Conservation (phyloP, 2,797 vertebrate species). For the Centroberyx gerrardi region DNA sequence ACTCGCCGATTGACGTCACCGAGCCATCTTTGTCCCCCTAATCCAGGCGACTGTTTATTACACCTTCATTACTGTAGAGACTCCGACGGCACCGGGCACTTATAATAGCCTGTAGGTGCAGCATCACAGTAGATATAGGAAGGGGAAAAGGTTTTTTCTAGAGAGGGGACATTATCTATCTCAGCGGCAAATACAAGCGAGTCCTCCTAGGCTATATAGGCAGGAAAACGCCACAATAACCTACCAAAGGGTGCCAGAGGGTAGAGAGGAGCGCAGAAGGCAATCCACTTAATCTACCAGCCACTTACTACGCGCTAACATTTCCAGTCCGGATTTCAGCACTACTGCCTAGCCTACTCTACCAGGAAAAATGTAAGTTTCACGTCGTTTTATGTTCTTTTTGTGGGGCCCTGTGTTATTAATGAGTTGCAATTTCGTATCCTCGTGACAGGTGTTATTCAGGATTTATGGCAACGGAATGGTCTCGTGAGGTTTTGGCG, state of each 20-base stretch:
- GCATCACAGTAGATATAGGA: conserved; percentile 49
- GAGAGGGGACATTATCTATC: conserved; percentile 20
- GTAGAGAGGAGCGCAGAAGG: conserved; percentile 79
- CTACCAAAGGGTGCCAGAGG: conserved; percentile 78
- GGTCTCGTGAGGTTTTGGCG: background rate
- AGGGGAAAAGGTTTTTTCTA: conserved; percentile 10
- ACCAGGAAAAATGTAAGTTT: conserved; percentile 80
- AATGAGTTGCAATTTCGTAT: background rate
- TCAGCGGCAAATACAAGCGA: conserved; percentile 47
- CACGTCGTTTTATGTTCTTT: background rate
- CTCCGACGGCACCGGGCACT: conserved; percentile 68
- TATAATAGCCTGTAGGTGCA: conserved; percentile 69
- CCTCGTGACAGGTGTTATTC: conserved; percentile 20
- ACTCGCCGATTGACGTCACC: conserved; percentile 87
- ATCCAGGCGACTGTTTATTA: conserved; percentile 84
- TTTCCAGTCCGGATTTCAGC: conserved; percentile 73
- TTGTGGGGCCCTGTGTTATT: background rate
- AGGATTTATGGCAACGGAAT: conserved; percentile 27
- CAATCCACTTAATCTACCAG: conserved; percentile 78
- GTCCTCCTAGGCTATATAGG: conserved; percentile 72
- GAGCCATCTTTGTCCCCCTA: conserved; percentile 86
- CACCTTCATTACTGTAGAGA: conserved; percentile 79
- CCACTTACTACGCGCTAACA: conserved; percentile 67
- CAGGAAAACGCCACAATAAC: conserved; percentile 75
- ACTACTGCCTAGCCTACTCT: conserved; percentile 64